Evolutionary conservation across 2,888 invertebrate species (phyloP).

Genomic region (Aleiodes alternator): DNA sequence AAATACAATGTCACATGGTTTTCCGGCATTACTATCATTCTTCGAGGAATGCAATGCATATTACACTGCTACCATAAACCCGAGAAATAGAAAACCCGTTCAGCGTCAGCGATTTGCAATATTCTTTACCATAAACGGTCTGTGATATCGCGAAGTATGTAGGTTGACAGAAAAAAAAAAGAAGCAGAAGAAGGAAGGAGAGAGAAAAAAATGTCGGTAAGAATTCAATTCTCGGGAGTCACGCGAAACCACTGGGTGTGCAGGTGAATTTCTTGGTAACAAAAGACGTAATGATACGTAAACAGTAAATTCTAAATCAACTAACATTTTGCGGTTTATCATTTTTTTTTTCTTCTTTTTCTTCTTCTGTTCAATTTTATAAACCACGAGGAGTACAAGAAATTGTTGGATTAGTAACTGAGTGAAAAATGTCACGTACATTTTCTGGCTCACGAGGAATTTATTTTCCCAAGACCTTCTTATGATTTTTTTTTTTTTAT

Average conservation of each 20-base stretch:
- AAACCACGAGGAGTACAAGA: conserved; percentile 8
- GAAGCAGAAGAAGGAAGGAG: neutral
- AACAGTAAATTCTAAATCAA: neutral
- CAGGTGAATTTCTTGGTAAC: conserved; percentile 25
- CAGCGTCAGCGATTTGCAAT: conserved; percentile 29
- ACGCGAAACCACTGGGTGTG: conserved; percentile 26
- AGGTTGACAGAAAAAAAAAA: conserved; percentile 7
- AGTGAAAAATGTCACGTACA: neutral
- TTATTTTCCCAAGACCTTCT: no score
- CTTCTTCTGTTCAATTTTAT: neutral
- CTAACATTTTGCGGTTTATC: conserved; percentile 5
- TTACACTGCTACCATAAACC: conserved; percentile 21
- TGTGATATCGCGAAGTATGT: conserved; percentile 24
- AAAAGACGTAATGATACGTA: conserved; percentile 23
- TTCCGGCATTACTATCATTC: neutral
- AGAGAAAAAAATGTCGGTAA: conserved; percentile 24
- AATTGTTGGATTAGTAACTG: neutral
- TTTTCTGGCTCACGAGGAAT: no score
- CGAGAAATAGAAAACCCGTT: conserved; percentile 25
- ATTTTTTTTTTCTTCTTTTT: neutral
- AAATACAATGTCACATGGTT: no score
- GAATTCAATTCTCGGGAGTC: conserved; percentile 29
- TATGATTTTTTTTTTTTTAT: no score
- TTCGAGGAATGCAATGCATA: conserved; percentile 6
- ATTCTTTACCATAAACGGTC: conserved; percentile 20